These are phyloP conservation scores for Brachirus orientalis DNA, from an alignment of 2,113 vertebrate genomes.

Conservation along the genomic window DNA sequence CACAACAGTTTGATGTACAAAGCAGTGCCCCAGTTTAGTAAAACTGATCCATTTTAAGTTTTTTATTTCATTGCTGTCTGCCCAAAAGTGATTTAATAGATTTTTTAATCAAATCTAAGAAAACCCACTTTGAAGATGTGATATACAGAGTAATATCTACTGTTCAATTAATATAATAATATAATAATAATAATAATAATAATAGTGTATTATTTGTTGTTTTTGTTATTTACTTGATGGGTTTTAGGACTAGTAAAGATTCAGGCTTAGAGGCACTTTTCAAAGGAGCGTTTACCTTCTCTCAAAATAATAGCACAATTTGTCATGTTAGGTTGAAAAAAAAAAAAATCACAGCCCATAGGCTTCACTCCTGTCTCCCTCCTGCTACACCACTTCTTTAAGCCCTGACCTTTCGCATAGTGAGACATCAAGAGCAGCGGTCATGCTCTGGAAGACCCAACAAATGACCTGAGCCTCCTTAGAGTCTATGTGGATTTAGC, in stretches of 20 bases:
- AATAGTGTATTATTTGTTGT: no score
- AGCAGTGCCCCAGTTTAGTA: not conserved
- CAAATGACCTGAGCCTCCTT: slow-evolving; percentile 59
- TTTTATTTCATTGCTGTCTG: no score
- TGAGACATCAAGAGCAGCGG: slow-evolving; percentile 55
- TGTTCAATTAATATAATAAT: no score
- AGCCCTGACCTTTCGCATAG: slow-evolving; percentile 49
- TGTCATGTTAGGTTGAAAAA: slow-evolving; percentile 16
- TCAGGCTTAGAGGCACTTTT: not conserved
- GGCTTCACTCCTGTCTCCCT: not conserved
- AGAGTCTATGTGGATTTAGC: slow-evolving; percentile 50
- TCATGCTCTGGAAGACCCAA: slow-evolving; percentile 53
- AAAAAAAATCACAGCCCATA: slow-evolving; percentile 7
- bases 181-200: no score
- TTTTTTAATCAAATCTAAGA: no score
- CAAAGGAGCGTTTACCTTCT: not conserved
- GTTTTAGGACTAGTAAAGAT: not conserved
- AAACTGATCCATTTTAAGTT: not conserved
- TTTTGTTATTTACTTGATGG: no score
- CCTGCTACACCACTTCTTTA: slow-evolving; percentile 21
- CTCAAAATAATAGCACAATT: slow-evolving; percentile 9
- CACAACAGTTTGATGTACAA: not conserved
- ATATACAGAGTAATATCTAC: no score
- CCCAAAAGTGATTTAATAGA: no score
- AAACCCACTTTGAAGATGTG: no score